Evolutionary conservation across 2,888 invertebrate species (phyloP), one percentile per base, ranked within the genome.

Genomic region (Meloe dianella): DNA sequence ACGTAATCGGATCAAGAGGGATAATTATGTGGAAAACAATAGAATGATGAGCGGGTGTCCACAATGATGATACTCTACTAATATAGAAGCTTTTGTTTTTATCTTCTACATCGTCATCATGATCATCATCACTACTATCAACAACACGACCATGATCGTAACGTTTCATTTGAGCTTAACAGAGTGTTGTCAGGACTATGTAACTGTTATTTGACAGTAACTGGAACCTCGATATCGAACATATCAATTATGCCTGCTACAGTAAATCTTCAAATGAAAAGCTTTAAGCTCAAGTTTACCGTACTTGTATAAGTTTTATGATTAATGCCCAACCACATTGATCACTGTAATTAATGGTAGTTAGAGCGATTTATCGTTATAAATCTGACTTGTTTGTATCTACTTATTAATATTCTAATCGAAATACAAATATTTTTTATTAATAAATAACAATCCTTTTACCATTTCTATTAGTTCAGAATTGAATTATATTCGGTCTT

Each of bases 1-100:
- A 64, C 68, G 66, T 73, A 71, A 73, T 73, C 70, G 66, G 71
- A 73, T 73, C 71, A 71, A 61, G 65, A 61, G 69, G 69, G 70
- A 73, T 68, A 71, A 71, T 70, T 70, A 69, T 68, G 64, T 60
- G 61, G 63, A 71, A 70, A 73, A 73, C 70, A 71, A 71, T 68
- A 67, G 66, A 14, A 60, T 70, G 71, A 71, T 69, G 71, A 71
- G 71, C 32, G 24, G 63, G 60, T 62, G 62, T 54, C 20, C 47
- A 47, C 20, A 47, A 54, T 66, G 62, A 66, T 57, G 58, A 62
- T 51, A 47, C 60, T 17, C 8, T 41, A n/a, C 17, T 41, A 41
- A 47, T 47, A 20, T 2, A 20, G 30, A 20, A 20, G 47, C 38
- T 66, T 66, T 66, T 63, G 41, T 63, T 66, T 57, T 57, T 38